Base-by-base conservation (phyloP, 2,888 invertebrate species). In the Leucania comma region DNA sequence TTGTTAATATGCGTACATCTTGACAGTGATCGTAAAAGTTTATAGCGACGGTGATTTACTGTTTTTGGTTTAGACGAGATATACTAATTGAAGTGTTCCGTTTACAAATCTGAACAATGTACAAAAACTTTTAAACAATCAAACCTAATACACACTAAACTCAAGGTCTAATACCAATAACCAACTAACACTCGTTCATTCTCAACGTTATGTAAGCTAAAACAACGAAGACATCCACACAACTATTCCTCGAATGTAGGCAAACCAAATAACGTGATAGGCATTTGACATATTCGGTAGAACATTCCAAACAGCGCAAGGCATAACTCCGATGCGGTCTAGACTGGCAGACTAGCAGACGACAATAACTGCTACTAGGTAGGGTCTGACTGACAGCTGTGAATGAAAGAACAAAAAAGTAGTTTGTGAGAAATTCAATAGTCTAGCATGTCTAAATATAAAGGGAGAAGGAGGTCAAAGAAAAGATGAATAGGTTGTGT, bases 231-330 rank as follows among this genome's bases (percentile, higher is more conserved):
- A 64, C 54, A 79, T 50, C n/a, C 51, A 48, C 9, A 22, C 17
- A 46, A 65, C 48, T 38, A 56, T 42, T 78, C n/a, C 35, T 46
- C 20, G 68, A 71, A 69, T 72, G 46, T 61, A 63, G 38, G 46
- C 50, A 63, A 38, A 58, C 48, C 61, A 53, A 76, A 65, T 51
- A 59, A 29, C 35, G 17, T 48, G 72, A 75, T 71, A 70, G 75
- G 59, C 63, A 72, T 81, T 70, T 73, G 68, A 63, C 58, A 51
- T 71, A 79, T 81, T 72, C 63, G 46, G 56, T 32, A 56, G 72
- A 71, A 74, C 82, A 78, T 72, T 75, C 65, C 58, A 14, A 68
- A 78, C 77, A 70, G 53, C 56, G 64, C 59, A 53, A 65, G 66
- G 24, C 70, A 78, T 83, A 77, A 66, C 71, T 71, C 62, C 60